Evolutionary conservation across 2,888 invertebrate species (phyloP), one percentile per base, ranked within the genome.

Genomic region (Limnephilus auricula): DNA sequence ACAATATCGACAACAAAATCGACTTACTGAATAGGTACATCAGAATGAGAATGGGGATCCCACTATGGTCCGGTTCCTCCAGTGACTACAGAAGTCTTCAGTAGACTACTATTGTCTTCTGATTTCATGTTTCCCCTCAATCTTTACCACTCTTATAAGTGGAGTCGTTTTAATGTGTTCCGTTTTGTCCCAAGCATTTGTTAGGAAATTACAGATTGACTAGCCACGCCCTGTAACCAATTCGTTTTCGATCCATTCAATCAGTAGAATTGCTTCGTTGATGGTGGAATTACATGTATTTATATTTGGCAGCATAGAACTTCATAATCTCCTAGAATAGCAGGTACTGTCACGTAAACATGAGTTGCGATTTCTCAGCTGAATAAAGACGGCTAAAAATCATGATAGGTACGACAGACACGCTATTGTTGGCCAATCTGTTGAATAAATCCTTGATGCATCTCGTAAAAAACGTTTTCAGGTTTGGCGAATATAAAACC

Each of bases 401-500:
- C 65, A 9, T n/a, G 65, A 65, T 65, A n/a, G 65, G 2, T n/a
- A 65, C 65, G 65, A 65, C 65, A 25, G 65, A 32, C 34, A 32
- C 87, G 78, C 87, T 78, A 88, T 88, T 88, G 87, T 88, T 37
- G 78, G 78, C n/a, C 87, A 88, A 79, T 88, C 79, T 31, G 78
- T n/a, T 30, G 10, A 15, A 40, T n/a, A 45, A 85, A 30, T 45
- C 85, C 34, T 85, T n/a, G 37, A 34, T 40, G n/a, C 40, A 85
- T 40, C 85, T 10, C 45, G 40, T n/a, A 40, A 40, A 45, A 40
- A 85, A 40, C 30, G 13, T 34, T 85, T 85, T 40, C 84, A 37
- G 37, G 40, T 34, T 37, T 32, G 84, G 37, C n/a, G 84, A n/a
- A n/a, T 6, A 65, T n/a, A 65, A 65, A 65, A 65, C 65, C 65